These are phyloP conservation scores for Monomorium pharaonis DNA, from an alignment of 1,140 invertebrate genomes.

Conservation along the genomic window DNA sequence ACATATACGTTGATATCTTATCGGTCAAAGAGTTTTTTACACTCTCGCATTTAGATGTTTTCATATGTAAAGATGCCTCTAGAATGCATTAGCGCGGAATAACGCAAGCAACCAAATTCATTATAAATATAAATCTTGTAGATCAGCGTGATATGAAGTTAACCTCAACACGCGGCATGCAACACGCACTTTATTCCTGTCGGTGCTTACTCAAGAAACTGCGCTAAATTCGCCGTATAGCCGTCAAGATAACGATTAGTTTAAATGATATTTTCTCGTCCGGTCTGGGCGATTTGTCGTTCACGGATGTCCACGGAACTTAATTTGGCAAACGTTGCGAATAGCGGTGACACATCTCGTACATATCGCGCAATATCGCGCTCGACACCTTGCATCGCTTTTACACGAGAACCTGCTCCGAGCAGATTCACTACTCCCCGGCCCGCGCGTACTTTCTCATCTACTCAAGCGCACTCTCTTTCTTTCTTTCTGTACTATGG, in stretches of 20 bases:
- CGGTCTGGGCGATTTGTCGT: background rate
- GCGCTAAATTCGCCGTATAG: background rate
- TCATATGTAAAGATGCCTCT: background rate
- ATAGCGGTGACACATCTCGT: background rate
- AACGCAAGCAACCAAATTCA: background rate
- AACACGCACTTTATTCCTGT: background rate
- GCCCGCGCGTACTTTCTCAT: constrained; percentile 27
- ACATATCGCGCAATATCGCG: constrained; percentile 3
- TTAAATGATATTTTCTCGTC: no score
- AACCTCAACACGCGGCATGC: background rate
- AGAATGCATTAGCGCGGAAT: background rate
- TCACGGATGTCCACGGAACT: background rate
- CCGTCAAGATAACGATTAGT: no score
- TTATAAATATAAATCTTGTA: background rate
- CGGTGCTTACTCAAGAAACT: background rate
- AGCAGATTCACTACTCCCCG: constrained; percentile 3
- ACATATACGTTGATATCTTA: background rate
- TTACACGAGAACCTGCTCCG: background rate
- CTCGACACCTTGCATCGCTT: no score
- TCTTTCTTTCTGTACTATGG: background rate
- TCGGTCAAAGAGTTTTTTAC: background rate
- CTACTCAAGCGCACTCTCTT: constrained; percentile 9
- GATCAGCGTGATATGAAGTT: background rate
- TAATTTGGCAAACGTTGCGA: constrained; percentile 13
- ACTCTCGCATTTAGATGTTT: no score